Evolutionary conservation across 1,140 invertebrate genomes (phyloP), one percentile per base, ranked within the genome.

Genomic region (Trypoxylus dichotomus): DNA sequence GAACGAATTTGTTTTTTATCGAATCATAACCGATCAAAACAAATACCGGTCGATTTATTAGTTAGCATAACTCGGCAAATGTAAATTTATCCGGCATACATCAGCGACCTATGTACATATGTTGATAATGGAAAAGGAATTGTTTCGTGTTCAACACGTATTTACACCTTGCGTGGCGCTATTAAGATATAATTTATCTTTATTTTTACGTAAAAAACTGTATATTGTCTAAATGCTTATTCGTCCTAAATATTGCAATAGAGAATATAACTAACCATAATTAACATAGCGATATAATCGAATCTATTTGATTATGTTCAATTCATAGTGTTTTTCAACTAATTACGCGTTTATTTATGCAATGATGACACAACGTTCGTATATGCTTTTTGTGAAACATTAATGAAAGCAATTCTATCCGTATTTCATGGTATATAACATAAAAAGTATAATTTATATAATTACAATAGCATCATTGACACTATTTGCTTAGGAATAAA

Each of bases 121-220:
- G 47, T 54, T 54, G 19, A 54, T 54, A 54, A 54, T 54, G 47
- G 47, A 54, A 54, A 54, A 54, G 13, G 47, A 54, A 54, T 54
- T 74, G 72, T 79, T 76, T 79, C 78, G 75, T 79, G 78, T 63
- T 73, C 58, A 76, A 13, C 58, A 43, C 74, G 54, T 76, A 79
- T 79, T 79, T 79, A 76, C 78, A 79, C 78, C 78, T 79, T 54
- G 73, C 54, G 74, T 42, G 73, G 43, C 24, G 19, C 41, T 60
- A 76, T 60, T 76, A 60, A 76, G 54, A 25, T 15, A 29, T 63
- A 78, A 78, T 78, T 78, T 76, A 76, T 76, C 54, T 58, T 68
- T 27, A 27, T 43, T 19, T 74, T 74, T 74, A 54, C 47, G 47
- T 54, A n/a, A 54, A 54, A 37, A 54, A 19, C 47, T 21, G 47